phyloP scores from a whole-genome alignment of 2,888 invertebrate species.

The Drosophila subsilvestris region DNA sequence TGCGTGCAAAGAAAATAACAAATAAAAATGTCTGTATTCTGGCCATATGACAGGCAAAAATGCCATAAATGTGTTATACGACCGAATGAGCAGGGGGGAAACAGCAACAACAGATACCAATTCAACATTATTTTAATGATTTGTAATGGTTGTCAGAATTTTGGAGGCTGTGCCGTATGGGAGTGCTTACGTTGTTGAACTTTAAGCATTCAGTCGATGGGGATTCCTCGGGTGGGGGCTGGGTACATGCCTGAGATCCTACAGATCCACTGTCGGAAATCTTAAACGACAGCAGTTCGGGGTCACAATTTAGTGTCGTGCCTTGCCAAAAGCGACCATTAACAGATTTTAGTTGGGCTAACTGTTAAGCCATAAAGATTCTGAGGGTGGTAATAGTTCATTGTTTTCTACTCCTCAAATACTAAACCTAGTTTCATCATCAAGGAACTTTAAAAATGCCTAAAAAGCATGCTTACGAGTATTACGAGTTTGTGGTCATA shows the following conservation, averaged over 20 bases:
- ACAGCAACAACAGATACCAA: background rate
- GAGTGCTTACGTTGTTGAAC: slow-evolving; percentile 36
- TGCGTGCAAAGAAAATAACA: slow-evolving; percentile 58
- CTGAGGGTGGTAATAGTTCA: background rate
- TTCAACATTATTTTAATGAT: slow-evolving; percentile 55
- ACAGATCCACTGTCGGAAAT: slow-evolving; percentile 15
- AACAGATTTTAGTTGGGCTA: background rate
- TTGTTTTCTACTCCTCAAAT: background rate
- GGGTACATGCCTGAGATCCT: background rate
- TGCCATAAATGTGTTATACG: slow-evolving; percentile 56
- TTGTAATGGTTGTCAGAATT: slow-evolving; percentile 60
- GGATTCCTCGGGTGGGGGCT: slow-evolving; percentile 13
- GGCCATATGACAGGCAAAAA: slow-evolving; percentile 60
- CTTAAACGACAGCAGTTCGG: background rate
- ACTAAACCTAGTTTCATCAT: background rate
- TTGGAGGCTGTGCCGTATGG: slow-evolving; percentile 40
- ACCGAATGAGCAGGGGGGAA: slow-evolving; percentile 23
- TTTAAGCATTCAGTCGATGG: slow-evolving; percentile 25
- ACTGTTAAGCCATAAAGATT: background rate
- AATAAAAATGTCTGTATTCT: slow-evolving; percentile 72
- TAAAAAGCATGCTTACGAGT: background rate
- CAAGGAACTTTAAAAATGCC: background rate
- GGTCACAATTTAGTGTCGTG: background rate
- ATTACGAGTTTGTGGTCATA: background rate
- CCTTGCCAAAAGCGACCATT: background rate